Conservation (phyloP, 2,888 invertebrate genomes). For the Norana najaformis region DNA sequence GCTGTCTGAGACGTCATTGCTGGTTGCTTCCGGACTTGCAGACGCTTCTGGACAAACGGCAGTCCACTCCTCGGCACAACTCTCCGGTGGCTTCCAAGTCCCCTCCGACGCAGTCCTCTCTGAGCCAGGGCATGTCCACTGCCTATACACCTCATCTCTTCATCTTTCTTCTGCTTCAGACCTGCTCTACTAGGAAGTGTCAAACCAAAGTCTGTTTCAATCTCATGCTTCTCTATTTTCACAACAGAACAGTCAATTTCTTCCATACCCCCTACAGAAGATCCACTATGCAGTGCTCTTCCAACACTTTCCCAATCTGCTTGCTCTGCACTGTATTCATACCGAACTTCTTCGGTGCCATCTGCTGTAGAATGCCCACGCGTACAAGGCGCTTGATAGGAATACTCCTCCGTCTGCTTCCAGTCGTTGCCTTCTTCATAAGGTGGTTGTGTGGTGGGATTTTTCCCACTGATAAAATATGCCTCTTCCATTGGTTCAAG, state of each 20-base stretch:
- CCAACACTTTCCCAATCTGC: not conserved
- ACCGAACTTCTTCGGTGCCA: not conserved
- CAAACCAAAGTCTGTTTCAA: not conserved
- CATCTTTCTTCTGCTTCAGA: not conserved
- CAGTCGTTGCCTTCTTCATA: not conserved
- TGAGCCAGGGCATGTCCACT: not conserved
- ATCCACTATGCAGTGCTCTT: not conserved
- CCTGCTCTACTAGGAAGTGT: not conserved
- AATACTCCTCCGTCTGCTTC: not conserved
- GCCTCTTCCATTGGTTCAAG: conserved; percentile 13
- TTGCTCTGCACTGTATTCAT: not conserved
- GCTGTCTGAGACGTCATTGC: not conserved
- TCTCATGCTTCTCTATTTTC: not conserved
- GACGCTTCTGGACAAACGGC: not conserved
- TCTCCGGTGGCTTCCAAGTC: not conserved
- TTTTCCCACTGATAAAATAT: not conserved
- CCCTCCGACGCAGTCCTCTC: not conserved
- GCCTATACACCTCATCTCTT: not conserved
- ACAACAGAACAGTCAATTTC: not conserved
- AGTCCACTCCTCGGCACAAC: not conserved
- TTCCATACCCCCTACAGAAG: not conserved
- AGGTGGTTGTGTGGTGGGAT: not conserved
- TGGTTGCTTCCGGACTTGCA: not conserved
- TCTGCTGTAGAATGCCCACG: not conserved
- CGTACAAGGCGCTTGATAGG: not conserved